Conservation (phyloP, 2,888 invertebrate genomes). For the Sisyra nigra region DNA sequence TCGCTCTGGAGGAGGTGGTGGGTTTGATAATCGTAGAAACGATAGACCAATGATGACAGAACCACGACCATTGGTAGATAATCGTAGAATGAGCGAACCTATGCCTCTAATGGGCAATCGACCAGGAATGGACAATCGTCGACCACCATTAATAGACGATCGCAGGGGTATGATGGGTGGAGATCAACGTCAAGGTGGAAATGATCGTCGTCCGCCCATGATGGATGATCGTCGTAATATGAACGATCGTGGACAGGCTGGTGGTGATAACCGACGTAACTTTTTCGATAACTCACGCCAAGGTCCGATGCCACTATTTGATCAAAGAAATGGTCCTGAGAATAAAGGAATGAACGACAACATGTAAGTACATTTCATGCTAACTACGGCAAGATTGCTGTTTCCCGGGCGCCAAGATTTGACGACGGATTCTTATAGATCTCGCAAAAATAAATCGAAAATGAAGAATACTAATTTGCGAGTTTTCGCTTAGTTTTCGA, state of each 20-base stretch:
- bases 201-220: conserved; percentile 11
- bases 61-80: conserved; percentile 9
- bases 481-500: too few relatives aligned
- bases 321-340: background rate
- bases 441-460: too few relatives aligned
- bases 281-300: background rate
- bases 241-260: conserved; percentile 14
- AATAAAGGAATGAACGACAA: too few relatives aligned
- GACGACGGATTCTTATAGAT: too few relatives aligned
- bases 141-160: conserved; percentile 5
- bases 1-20: background rate
- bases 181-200: conserved; percentile 10
- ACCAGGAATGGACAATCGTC: background rate
- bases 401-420: too few relatives aligned
- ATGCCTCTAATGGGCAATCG: conserved; percentile 8
- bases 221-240: conserved; percentile 18
- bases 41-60: conserved; percentile 3
- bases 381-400: too few relatives aligned
- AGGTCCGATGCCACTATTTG: conserved; percentile 6
- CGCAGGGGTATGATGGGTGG: conserved; percentile 9
- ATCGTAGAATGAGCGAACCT: conserved; percentile 3
- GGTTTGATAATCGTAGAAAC: conserved; percentile 2
- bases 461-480: too few relatives aligned
- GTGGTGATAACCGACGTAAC: background rate
- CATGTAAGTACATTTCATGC: too few relatives aligned